Evolutionary conservation across 92 coral and sea anemone genomes (phyloP).

Genomic region (Isaurus tuberculatus): DNA sequence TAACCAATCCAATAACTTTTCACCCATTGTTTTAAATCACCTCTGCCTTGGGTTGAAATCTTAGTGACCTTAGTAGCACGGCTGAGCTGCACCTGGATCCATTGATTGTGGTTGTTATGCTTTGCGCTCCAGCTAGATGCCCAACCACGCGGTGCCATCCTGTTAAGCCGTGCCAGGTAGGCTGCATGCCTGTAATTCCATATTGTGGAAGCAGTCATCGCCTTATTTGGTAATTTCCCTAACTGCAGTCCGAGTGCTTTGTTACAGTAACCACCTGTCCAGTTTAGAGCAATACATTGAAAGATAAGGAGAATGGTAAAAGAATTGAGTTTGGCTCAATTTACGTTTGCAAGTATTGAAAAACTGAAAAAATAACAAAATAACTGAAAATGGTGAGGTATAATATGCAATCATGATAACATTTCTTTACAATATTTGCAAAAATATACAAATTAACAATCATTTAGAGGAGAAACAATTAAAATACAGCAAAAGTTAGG

Average conservation of each 20-base stretch:
- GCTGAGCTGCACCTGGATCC: conserved; percentile 35
- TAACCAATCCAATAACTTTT: conserved; percentile 35
- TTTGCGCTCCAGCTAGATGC: conserved; percentile 34
- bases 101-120: conserved; percentile 31
- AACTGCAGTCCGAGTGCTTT: conserved; percentile 32
- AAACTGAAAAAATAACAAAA: too few species aligned
- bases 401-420: too few species aligned
- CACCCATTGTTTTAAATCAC: conserved; percentile 28
- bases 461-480: too few species aligned
- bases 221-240: conserved; percentile 35
- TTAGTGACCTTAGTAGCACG: conserved; percentile 36
- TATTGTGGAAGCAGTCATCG: conserved; percentile 31
- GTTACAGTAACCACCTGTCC: conserved; percentile 37
- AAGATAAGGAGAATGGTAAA: background rate
- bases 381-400: too few species aligned
- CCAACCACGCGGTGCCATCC: conserved; percentile 34
- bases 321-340: too few species aligned
- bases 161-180: conserved; percentile 21
- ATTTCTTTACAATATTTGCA: too few species aligned
- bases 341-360: too few species aligned
- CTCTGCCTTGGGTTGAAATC: conserved; percentile 40
- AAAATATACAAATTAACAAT: too few species aligned
- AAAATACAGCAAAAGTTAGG: too few species aligned
- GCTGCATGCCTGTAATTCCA: conserved; percentile 18
- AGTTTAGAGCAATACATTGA: background rate